Conservation (phyloP, 2,113 vertebrate genomes). For the Nestor notabilis region DNA sequence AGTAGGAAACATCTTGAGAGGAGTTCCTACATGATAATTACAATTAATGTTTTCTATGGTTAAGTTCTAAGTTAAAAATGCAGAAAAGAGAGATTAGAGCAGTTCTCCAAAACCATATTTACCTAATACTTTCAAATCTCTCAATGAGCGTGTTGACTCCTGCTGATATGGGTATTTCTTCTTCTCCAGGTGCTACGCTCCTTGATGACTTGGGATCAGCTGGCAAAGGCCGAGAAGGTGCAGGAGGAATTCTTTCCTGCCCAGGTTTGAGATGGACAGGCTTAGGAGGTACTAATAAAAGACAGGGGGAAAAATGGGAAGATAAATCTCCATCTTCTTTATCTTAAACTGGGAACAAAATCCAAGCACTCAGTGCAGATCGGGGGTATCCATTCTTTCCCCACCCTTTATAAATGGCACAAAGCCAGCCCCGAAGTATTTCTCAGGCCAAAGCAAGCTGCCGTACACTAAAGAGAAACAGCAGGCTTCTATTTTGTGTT, state of each 20-base stretch:
- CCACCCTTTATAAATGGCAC: background rate
- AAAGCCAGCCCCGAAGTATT: background rate
- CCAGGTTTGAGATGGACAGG: slow-evolving; percentile 82
- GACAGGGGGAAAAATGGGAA: background rate
- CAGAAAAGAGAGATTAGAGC: background rate
- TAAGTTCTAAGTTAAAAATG: background rate
- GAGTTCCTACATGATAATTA: background rate
- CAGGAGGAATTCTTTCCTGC: slow-evolving; percentile 84
- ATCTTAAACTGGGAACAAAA: background rate
- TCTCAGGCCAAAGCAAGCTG: background rate
- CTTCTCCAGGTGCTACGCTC: slow-evolving; percentile 48
- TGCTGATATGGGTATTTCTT: slow-evolving; percentile 60
- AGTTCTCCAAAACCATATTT: background rate
- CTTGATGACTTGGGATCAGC: slow-evolving; percentile 75
- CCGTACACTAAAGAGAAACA: background rate
- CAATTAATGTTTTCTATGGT: background rate
- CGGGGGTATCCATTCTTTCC: background rate
- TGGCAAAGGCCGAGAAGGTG: slow-evolving; percentile 80
- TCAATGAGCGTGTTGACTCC: slow-evolving; percentile 82
- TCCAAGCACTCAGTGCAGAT: background rate
- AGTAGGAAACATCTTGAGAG: background rate
- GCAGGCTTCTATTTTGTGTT: background rate
- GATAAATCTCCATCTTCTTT: slow-evolving; percentile 5
- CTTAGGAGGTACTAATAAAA: slow-evolving; percentile 87
- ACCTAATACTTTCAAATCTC: slow-evolving; percentile 86